Evolutionary conservation across 1,140 invertebrate genomes (phyloP), one percentile per base, ranked within the genome.

Genomic region (Muscidifurax raptorellus): DNA sequence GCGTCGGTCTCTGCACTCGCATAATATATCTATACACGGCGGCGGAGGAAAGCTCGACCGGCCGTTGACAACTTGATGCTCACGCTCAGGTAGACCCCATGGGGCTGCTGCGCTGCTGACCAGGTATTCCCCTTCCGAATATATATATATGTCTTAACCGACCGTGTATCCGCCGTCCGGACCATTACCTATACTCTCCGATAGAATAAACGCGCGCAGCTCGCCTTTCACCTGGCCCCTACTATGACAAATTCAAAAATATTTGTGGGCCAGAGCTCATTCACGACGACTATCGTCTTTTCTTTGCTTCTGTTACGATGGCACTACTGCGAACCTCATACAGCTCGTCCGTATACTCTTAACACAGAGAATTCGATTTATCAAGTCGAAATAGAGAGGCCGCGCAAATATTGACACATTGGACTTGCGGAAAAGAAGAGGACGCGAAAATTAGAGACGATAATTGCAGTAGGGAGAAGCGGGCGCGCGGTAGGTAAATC

Each of bases 161-260:
- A 82, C 59, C 79, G 84, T 85, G 66, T 64, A 85, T 82, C 88
- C 88, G 85, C 86, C 80, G 52, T n/a, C 66, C 85, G 76, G 71
- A 71, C 72, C 86, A 80, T 86, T 79, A 84, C 64, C 83, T 86
- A 47, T n/a, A n/a, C n/a, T 40, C 36, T 40, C 36, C 80, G 80
- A 87, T 76, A 81, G 76, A 72, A 84, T 74, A 79, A 72, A 79
- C 77, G 75, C 67, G 28, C n/a, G 59, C 59, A 2, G 9, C 74
- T 7, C 74, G 22, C 77, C n/a, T n/a, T n/a, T 78, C 78, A 76
- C 78, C 83, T 80, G 79, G 72, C 59, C 1, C 36, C 6, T 10
- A 6, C 83, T 81, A 85, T 81, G 79, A 84, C 83, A 69, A 81
- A 85, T 85, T 85, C 79, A 52, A 85, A 80, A 85, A 85, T 81